These are phyloP conservation scores for Eulemur macaco DNA, from an alignment of 2,113 vertebrate genomes.

Conservation along the genomic window DNA sequence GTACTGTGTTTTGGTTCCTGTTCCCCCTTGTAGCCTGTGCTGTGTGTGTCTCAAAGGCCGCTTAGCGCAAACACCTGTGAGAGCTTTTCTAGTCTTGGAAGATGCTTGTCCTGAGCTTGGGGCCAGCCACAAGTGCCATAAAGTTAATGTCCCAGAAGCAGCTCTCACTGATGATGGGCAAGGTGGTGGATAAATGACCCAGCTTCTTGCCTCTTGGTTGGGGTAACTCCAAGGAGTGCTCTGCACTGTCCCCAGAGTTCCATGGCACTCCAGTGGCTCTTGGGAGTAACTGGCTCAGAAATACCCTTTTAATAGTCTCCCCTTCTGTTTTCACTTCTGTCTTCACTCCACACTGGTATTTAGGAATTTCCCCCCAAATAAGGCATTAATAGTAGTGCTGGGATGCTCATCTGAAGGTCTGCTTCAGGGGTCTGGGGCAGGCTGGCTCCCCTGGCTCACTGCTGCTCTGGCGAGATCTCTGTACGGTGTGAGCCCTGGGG, in stretches of 20 bases:
- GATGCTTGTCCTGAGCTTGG: not conserved
- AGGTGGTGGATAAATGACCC: not conserved
- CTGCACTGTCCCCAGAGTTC: not conserved
- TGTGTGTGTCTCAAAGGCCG: not conserved
- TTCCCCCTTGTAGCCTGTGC: not conserved
- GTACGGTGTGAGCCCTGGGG: not conserved
- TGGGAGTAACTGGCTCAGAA: not conserved
- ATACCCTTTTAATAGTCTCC: too few species aligned
- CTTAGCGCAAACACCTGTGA: not conserved
- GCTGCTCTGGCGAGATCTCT: not conserved
- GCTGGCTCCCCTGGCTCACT: not conserved
- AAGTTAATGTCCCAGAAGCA: not conserved
- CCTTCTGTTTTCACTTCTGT: too few species aligned
- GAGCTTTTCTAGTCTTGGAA: not conserved
- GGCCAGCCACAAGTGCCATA: not conserved
- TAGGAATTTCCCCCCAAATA: not conserved
- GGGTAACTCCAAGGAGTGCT: not conserved
- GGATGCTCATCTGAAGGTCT: not conserved
- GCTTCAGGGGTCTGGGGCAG: not conserved
- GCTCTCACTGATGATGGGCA: not conserved
- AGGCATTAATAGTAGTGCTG: not conserved
- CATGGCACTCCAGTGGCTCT: not conserved
- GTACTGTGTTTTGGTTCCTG: not conserved
- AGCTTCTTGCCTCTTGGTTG: not conserved
- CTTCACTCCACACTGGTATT: too few species aligned